These are phyloP conservation scores for Halcyon chelicuti DNA, from an alignment of 2,797 vertebrate genomes.

Conservation along the genomic window DNA sequence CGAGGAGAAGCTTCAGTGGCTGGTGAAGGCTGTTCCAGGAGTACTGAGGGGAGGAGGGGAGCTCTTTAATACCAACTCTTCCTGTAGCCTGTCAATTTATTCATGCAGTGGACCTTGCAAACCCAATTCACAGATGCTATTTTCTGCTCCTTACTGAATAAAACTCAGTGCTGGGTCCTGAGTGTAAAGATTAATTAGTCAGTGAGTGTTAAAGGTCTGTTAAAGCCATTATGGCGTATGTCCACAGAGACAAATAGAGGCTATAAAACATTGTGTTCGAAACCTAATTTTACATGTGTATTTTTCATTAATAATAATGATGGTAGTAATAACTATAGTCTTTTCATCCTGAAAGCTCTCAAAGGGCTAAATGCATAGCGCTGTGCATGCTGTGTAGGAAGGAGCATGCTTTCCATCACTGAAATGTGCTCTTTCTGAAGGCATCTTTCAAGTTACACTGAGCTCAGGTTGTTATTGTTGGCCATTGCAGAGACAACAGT, in stretches of 20 bases:
- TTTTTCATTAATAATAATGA: constrained; percentile 71
- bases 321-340: constrained; percentile 52
- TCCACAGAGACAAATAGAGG: constrained; percentile 54
- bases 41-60: constrained; percentile 29
- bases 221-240: constrained; percentile 49
- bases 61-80: constrained; percentile 34
- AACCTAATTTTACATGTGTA: constrained; percentile 67
- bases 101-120: constrained; percentile 66
- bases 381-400: background rate
- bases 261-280: constrained; percentile 60
- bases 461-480: background rate
- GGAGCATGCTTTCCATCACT: background rate
- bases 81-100: constrained; percentile 66
- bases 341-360: constrained; percentile 59
- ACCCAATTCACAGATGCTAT: constrained; percentile 59
- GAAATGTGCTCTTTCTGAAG: background rate
- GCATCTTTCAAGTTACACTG: background rate
- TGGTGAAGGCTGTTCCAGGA: constrained; percentile 28
- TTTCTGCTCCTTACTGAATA: constrained; percentile 58
- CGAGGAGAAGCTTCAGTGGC: constrained; percentile 49
- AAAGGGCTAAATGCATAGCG: constrained; percentile 42
- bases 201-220: constrained; percentile 62
- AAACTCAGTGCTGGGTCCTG: constrained; percentile 34
- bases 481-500: background rate
- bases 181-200: constrained; percentile 69